Base-by-base conservation (phyloP, 2,797 vertebrate species). In the Coregonus sp. region DNA sequence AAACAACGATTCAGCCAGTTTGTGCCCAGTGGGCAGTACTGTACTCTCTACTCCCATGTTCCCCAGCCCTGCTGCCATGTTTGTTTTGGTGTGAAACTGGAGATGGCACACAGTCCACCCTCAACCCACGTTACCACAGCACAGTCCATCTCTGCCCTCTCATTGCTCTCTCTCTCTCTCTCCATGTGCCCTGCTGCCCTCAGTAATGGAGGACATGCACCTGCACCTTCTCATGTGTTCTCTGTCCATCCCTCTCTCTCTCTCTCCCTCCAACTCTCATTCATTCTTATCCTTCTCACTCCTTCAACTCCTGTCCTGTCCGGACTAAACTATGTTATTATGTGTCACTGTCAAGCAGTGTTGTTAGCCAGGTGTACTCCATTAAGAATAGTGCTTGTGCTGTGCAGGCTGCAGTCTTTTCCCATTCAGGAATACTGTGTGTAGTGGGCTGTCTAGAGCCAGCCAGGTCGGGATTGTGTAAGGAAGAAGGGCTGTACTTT, bases 381-480 rank as follows among this genome's bases (percentile, higher is more conserved):
- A 66, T 16, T 59, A n/a, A 20, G 56, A 59, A 59, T n/a, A 59
- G 56, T 56, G 54, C 56, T 18, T 59, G 5, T 29, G 63, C 9
- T 15, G 47, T 25, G 16, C 25, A n/a, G 25, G 25, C 67, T 11
- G 18, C 56, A 5, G 56, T 18, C 56, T 59, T 59, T n/a, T 20
- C 54, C n/a, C 16, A 59, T 59, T 59, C 56, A 59, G 1, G 29
- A 20, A 68, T 63, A 31, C 20, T 15, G 4, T 72, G 11, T 25
- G 25, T 29, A 68, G 35, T 51, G 16, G 16, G 18, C 25, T 75
- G 63, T 78, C 67, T 76, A 63, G 33, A 56, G 75, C 54, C 25
- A 80, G 66, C 84, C 82, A 85, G 85, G 75, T 86, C 79, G 9
- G 81, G 76, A 68, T 81, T 84, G 86, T 31, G 35, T 70, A 83